phyloP scores from a whole-genome alignment of 2,113 vertebrate species.

The Myiopsitta monachus region DNA sequence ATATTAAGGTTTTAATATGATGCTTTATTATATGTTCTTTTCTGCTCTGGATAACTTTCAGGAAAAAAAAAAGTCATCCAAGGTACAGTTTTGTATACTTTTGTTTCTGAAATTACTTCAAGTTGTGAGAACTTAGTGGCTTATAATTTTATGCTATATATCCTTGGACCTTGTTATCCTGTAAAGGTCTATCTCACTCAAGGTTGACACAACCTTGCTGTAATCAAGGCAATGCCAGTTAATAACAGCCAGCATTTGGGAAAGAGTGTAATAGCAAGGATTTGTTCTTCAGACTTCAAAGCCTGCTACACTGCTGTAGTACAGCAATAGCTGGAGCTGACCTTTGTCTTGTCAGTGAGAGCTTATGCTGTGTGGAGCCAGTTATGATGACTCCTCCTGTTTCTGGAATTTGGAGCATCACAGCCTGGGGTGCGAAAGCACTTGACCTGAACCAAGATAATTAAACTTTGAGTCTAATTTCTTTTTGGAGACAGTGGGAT shows the following conservation, averaged over 20 bases:
- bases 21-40: neutral
- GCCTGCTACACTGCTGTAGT: neutral
- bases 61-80: neutral
- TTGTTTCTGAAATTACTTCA: neutral
- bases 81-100: neutral
- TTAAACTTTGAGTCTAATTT: neutral
- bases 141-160: neutral
- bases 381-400: neutral
- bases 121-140: neutral
- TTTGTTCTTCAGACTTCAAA: neutral
- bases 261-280: neutral
- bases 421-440: neutral
- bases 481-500: neutral
- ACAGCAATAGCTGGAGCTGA: neutral
- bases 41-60: neutral
- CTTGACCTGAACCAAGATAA: neutral
- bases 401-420: neutral
- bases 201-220: neutral
- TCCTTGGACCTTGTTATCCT: neutral
- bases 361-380: neutral
- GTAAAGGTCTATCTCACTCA: neutral
- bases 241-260: neutral
- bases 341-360: neutral
- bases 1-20: neutral
- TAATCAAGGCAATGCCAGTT: neutral